A percentile compares a stretch with the other conserved stretches of the same genome.
Conservation (phyloP, 1,140 invertebrate species). For the Ephestia elutella region DNA sequence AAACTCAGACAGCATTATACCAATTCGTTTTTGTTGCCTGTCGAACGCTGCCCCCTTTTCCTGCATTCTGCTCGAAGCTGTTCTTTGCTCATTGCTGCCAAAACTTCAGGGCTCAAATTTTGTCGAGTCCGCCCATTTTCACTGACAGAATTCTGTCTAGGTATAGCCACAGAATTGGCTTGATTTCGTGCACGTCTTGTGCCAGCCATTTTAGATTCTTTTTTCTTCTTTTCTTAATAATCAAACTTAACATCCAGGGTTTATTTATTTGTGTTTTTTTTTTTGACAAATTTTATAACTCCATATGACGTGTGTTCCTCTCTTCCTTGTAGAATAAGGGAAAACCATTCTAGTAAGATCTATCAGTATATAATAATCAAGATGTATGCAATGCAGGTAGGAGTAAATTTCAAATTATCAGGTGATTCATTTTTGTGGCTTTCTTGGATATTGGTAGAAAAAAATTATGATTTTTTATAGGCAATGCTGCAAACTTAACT, state of each 20-base stretch:
- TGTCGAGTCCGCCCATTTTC: constrained; percentile 62
- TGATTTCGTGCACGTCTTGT: constrained; percentile 63
- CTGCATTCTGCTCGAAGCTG: constrained; percentile 77
- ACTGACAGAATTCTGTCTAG: constrained; percentile 59
- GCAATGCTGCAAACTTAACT: too few species aligned
- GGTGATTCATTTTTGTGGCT: too few species aligned
- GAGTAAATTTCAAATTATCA: not conserved
- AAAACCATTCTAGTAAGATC: constrained; percentile 29
- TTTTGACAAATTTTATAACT: not conserved
- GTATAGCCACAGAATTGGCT: constrained; percentile 53
- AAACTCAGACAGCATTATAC: constrained; percentile 65
- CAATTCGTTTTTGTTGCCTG: constrained; percentile 79
- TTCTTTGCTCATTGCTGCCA: constrained; percentile 76
- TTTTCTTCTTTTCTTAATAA: constrained; percentile 19
- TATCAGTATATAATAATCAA: constrained; percentile 13
- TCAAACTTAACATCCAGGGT: too few species aligned
- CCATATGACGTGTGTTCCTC: constrained; percentile 10
- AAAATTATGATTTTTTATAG: too few species aligned
- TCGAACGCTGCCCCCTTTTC: constrained; percentile 76
- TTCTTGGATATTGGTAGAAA: too few species aligned
- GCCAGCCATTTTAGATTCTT: constrained; percentile 44
- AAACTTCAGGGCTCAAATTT: constrained; percentile 63
- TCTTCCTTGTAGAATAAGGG: constrained; percentile 28
- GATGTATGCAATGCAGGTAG: not conserved
- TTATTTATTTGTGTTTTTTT: too few species aligned